phyloP scores from a whole-genome alignment of 2,797 vertebrate genomes.

The Acanthopagrus latus region DNA sequence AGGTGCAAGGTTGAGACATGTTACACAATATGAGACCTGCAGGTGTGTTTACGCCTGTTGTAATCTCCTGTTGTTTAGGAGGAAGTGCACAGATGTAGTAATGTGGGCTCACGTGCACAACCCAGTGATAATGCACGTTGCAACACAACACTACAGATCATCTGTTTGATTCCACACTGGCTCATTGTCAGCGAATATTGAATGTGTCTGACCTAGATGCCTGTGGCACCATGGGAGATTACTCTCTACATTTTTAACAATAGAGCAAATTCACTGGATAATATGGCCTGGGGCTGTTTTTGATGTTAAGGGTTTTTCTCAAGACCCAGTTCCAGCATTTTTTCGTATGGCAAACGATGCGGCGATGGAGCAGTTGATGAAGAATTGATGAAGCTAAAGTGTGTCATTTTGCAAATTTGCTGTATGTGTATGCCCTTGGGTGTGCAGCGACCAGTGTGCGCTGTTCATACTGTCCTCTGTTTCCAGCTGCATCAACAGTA shows the following conservation, averaged over 20 bases:
- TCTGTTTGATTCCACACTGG: conserved; percentile 51
- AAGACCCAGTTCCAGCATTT: conserved; percentile 50
- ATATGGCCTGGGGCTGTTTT: conserved; percentile 45
- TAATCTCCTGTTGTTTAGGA: conserved; percentile 29
- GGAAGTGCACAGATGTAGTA: conserved; percentile 32
- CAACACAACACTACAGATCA: conserved; percentile 31
- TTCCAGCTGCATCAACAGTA: conserved; percentile 21
- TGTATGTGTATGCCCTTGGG: conserved; percentile 24
- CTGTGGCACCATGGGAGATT: conserved; percentile 62
- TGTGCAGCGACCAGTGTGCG: conserved; percentile 16
- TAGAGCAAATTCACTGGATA: conserved; percentile 59
- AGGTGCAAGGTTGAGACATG: conserved; percentile 45
- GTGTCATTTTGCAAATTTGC: conserved; percentile 49
- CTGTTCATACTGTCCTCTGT: conserved; percentile 21
- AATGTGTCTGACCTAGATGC: conserved; percentile 72
- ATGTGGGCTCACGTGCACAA: neutral
- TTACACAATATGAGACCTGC: conserved; percentile 63
- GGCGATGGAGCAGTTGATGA: conserved; percentile 48
- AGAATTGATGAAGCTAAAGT: conserved; percentile 60
- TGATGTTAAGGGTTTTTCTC: conserved; percentile 50
- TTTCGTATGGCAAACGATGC: conserved; percentile 26
- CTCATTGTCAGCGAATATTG: conserved; percentile 64
- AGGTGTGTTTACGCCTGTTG: conserved; percentile 53
- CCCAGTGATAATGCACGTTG: neutral
- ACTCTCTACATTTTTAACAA: conserved; percentile 73